Evolutionary conservation across 2,113 vertebrate species (phyloP).

Genomic region (Perca fluviatilis): DNA sequence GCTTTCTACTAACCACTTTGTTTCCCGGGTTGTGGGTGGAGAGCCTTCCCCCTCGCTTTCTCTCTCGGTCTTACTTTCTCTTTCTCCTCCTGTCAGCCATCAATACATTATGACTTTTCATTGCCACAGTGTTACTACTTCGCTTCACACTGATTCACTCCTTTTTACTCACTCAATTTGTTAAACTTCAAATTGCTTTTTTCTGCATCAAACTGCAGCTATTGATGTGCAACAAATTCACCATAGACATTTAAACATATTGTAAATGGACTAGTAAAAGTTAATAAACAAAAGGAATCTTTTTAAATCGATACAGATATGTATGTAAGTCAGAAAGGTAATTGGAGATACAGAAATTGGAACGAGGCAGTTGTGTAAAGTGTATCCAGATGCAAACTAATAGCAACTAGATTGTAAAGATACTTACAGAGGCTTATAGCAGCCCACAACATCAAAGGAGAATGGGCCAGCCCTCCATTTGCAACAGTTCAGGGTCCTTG

Average conservation of each 20-base stretch:
- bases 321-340: slow-evolving; percentile 25
- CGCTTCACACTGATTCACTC: slow-evolving; percentile 39
- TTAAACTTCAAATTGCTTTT: slow-evolving; percentile 44
- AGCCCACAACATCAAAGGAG: slow-evolving; percentile 66
- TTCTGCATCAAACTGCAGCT: slow-evolving; percentile 21
- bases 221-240: not conserved
- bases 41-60: slow-evolving; percentile 24
- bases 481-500: slow-evolving; percentile 63
- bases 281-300: not conserved
- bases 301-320: slow-evolving; percentile 15
- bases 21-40: slow-evolving; percentile 59
- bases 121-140: slow-evolving; percentile 43
- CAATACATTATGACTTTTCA: slow-evolving; percentile 61
- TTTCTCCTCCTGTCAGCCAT: slow-evolving; percentile 43
- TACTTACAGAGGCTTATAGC: slow-evolving; percentile 54
- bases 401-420: slow-evolving; percentile 63
- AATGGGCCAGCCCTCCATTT: slow-evolving; percentile 56
- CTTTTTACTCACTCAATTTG: slow-evolving; percentile 38
- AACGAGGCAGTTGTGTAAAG: slow-evolving; percentile 51
- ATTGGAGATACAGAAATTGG: slow-evolving; percentile 40
- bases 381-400: slow-evolving; percentile 74
- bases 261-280: slow-evolving; percentile 1
- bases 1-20: slow-evolving; percentile 71
- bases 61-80: slow-evolving; percentile 29
- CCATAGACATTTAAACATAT: not conserved